Evolutionary conservation across 2,797 vertebrate species (phyloP).

Genomic region (Syndactyla subalaris): DNA sequence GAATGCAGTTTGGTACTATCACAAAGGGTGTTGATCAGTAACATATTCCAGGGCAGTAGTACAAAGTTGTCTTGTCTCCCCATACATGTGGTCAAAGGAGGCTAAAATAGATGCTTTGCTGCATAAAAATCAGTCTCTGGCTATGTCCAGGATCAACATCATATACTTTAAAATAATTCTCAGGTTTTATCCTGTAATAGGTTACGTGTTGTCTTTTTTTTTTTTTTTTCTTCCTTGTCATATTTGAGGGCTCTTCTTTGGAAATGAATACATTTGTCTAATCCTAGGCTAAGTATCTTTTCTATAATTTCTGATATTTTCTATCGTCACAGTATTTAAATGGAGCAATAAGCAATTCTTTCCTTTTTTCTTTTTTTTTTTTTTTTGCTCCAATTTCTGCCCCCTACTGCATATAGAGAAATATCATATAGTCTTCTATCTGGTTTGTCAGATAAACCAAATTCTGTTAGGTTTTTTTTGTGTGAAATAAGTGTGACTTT

Average conservation of each 20-base stretch:
- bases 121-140: not conserved
- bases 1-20: not conserved
- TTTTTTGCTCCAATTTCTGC: not conserved
- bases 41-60: not conserved
- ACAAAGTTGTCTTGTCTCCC: not conserved
- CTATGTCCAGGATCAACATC: not conserved
- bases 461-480: not conserved
- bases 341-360: not conserved
- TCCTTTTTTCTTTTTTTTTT: not conserved
- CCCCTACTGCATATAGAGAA: not conserved
- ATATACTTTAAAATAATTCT: not conserved
- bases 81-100: not conserved
- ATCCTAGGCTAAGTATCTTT: not conserved
- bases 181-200: not conserved
- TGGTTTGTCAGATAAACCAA: not conserved
- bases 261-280: not conserved
- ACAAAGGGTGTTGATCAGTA: constrained; percentile 2
- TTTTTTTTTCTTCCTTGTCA: not conserved
- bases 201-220: not conserved
- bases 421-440: not conserved
- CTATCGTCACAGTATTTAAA: not conserved
- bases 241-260: not conserved
- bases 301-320: not conserved
- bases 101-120: not conserved
- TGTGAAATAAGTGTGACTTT: not conserved